These are phyloP conservation scores for Pardosa pseudoannulata DNA, from an alignment of 2,888 invertebrate species.

Conservation along the genomic window DNA sequence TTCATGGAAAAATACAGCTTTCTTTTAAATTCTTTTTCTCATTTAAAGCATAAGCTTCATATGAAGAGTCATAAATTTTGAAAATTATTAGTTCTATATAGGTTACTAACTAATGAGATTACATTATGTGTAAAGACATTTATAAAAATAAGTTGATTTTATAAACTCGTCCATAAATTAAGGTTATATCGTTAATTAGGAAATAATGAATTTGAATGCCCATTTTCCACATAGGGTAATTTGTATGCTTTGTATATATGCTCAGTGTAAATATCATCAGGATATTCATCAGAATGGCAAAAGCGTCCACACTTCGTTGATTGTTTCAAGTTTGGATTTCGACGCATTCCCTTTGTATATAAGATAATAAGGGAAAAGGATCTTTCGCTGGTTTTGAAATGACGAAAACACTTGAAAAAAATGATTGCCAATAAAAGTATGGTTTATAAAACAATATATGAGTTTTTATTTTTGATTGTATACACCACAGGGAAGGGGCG, in stretches of 20 bases:
- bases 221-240: neutral
- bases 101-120: too few species aligned
- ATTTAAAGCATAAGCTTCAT: too few species aligned
- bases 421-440: conserved; percentile 57
- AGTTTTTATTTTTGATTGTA: neutral
- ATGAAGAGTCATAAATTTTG: too few species aligned
- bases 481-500: too few species aligned
- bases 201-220: too few species aligned
- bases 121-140: too few species aligned
- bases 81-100: too few species aligned
- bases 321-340: conserved; percentile 24
- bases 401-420: conserved; percentile 7
- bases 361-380: conserved; percentile 8
- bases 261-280: conserved; percentile 63
- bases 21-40: too few species aligned
- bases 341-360: conserved; percentile 28
- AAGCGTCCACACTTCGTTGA: conserved; percentile 55
- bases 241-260: conserved; percentile 51
- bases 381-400: conserved; percentile 1
- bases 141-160: too few species aligned
- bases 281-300: conserved; percentile 28
- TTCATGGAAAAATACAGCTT: too few species aligned
- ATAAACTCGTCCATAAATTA: too few species aligned
- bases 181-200: too few species aligned
- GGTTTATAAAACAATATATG: conserved; percentile 34